Conservation (phyloP, 2,113 vertebrate species). For the Micronisus gabar region DNA sequence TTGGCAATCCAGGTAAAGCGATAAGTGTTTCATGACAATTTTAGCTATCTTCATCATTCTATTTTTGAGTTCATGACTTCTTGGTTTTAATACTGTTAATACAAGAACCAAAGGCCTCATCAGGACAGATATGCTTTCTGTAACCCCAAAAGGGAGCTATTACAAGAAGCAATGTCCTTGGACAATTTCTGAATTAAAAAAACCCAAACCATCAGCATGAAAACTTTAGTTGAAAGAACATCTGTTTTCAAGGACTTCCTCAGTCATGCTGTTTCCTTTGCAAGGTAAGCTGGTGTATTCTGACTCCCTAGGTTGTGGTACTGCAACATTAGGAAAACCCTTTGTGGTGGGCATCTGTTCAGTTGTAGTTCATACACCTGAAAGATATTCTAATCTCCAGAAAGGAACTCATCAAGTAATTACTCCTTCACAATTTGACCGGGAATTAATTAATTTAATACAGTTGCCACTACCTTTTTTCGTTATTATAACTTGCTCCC, state of each 20-base stretch:
- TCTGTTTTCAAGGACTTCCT: slow-evolving; percentile 64
- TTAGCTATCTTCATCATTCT: not conserved
- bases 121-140: not conserved
- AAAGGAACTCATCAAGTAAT: not conserved
- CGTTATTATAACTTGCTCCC: not conserved
- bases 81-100: not conserved
- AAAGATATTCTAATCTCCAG: not conserved
- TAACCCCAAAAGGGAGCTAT: not conserved
- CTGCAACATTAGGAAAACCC: slow-evolving; percentile 11
- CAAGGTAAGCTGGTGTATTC: slow-evolving; percentile 24
- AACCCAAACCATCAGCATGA: not conserved
- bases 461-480: not conserved
- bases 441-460: not conserved
- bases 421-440: not conserved
- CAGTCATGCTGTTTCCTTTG: slow-evolving; percentile 45
- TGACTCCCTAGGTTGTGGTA: slow-evolving; percentile 17
- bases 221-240: slow-evolving; percentile 26
- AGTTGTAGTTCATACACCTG: not conserved
- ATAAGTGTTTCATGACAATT: not conserved
- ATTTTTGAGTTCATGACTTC: not conserved
- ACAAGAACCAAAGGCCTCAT: not conserved
- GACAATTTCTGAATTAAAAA: not conserved
- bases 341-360: slow-evolving; percentile 40
- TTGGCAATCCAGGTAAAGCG: not conserved
- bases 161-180: not conserved